Evolutionary conservation across 2,113 vertebrate genomes (phyloP), one percentile per base, ranked within the genome.

Genomic region (Saccopteryx leptura): DNA sequence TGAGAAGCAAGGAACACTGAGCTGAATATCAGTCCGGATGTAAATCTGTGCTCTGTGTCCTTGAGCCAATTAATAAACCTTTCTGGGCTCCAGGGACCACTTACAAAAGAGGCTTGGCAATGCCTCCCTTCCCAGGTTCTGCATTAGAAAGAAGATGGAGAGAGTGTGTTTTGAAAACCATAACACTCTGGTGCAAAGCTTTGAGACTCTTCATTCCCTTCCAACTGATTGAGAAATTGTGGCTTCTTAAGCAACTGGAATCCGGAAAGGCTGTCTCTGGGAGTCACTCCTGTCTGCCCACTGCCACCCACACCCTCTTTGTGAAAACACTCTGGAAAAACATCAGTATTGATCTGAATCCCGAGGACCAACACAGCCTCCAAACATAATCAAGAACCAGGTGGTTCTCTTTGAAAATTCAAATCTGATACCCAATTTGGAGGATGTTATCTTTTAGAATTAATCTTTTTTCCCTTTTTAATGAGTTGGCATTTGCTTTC

Each of bases 331-430:
- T 74, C 71, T 58, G 18, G 39, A 61, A 68, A 74, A 88, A 63
- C 81, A 52, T 90, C 68, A n/a, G 58, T 86, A 89, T 95, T 13
- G 11, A 26, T 83, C 58, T 91, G 75, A 95, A 89, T 93, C 83
- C 76, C 82, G 79, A 93, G 78, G 68, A 78, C 93, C 66, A 46
- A 66, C 97, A 81, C 74, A 87, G n/a, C 63, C 33, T 82, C 63
- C 75, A 82, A 93, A 91, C 76, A 79, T 85, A 89, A 94, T 81
- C 28, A 83, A 87, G 79, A 83, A 68, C 19, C 39, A 76, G 60
- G 66, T 90, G 71, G 21, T 76, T 96, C 31, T 94, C 75, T 75
- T 68, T 60, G 54, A 65, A 93, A 65, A 91, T 90, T 68, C 68
- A 87, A 56, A 76, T 50, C 90, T 7, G 0, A 54, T 78, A 18